Conservation (phyloP, 2,113 vertebrate species). For the Thalassarche chlororhynchos region DNA sequence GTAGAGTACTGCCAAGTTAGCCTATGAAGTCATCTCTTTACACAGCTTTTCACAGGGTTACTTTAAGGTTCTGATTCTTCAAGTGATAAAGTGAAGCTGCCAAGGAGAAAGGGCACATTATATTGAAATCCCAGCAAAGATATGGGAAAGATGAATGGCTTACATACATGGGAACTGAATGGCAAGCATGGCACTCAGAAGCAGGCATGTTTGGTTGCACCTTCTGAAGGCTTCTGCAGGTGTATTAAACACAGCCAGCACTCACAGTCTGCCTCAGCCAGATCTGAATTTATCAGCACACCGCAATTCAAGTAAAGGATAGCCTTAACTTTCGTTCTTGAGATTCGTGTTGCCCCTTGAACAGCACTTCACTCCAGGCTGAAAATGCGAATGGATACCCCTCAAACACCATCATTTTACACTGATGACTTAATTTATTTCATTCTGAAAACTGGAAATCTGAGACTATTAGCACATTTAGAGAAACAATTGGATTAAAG, state of each 20-base stretch:
- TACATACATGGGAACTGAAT: not conserved
- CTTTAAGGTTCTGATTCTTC: not conserved
- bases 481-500: slow-evolving; percentile 38
- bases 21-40: not conserved
- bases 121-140: not conserved
- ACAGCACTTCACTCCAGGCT: not conserved
- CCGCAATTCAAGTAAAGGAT: not conserved
- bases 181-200: not conserved
- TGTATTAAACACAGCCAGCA: not conserved
- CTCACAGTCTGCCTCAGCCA: not conserved
- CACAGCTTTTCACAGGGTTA: not conserved
- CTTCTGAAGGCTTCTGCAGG: not conserved
- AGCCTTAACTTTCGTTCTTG: not conserved
- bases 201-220: not conserved
- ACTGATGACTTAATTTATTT: not conserved
- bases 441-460: slow-evolving; percentile 17
- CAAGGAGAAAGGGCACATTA: not conserved
- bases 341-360: not conserved
- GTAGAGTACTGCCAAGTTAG: not conserved
- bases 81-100: not conserved
- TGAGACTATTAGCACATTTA: slow-evolving; percentile 3
- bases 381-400: not conserved
- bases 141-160: not conserved
- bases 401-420: not conserved
- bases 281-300: not conserved